Base-by-base conservation (phyloP, 2,888 invertebrate genomes). In the Drosophila rellima region DNA sequence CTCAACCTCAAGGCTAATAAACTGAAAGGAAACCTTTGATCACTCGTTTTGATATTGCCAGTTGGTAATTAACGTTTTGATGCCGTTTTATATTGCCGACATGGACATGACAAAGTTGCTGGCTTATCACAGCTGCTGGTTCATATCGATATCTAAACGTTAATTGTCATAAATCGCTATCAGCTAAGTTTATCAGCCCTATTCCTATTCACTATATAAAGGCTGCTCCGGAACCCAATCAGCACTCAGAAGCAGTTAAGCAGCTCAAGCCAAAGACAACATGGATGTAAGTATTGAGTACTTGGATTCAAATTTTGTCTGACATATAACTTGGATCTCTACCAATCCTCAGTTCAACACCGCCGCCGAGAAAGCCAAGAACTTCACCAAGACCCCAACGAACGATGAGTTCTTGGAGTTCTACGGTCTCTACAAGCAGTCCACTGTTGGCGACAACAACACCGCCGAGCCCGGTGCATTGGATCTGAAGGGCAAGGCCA, bases 401-500 rank as follows among this genome's bases (percentile, higher is more conserved):
- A 96, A 98, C 92, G 94, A 94, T 15, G 97, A 98, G 90, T 94
- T 97, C 92, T 93, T 98, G 77, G 96, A 97, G 67, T 92, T 98
- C 39, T 98, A 98, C 92, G 96, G 95, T 2, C 93, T 97, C 5
- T 98, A 94, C 94, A 98, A 98, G 91, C 98, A 98, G 93, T 96
- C 95, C 0, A 95, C 95, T 55, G 93, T 95, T 77, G 98, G 98
- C 0, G 97, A 98, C 90, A 94, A 95, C 78, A 96, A 96, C 91
- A 96, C 95, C 76, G 97, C 93, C 47, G 95, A 96, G 81, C 98
- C 98, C 61, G 97, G 98, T 57, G 94, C 97, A 93, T 88, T 98
- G 70, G 98, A 98, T 88, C 91, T 97, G 81, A 96, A 96, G 93
- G 98, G 96, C 75, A 98, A 97, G 92, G 98, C 98, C 23, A 99